Evolutionary conservation across 2,113 vertebrate species (phyloP).

Genomic region (Rutilus rutilus): DNA sequence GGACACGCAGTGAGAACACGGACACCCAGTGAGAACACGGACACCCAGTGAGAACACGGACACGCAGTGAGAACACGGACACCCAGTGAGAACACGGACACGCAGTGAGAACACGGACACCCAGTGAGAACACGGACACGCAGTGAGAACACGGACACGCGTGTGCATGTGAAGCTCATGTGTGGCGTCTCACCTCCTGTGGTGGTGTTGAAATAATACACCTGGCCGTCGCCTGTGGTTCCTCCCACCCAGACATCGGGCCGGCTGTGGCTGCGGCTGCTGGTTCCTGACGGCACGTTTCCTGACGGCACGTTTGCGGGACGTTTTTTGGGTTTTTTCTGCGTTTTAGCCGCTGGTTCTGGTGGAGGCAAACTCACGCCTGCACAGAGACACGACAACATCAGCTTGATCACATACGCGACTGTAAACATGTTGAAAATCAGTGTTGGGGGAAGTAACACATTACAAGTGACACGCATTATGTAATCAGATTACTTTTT

Average conservation of each 20-base stretch:
- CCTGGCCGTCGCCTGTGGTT: conserved; percentile 80
- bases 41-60: neutral
- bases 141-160: neutral
- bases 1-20: neutral
- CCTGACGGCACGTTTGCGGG: neutral
- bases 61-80: too few relatives aligned
- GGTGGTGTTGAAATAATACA: conserved; percentile 89
- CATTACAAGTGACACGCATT: too few relatives aligned
- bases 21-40: too few relatives aligned
- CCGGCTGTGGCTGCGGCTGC: neutral
- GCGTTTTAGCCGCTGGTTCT: neutral
- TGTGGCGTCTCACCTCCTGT: conserved; percentile 83
- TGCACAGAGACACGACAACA: conserved; percentile 24
- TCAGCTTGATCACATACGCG: too few relatives aligned
- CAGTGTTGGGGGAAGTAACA: too few relatives aligned
- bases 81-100: neutral
- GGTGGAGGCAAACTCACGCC: neutral
- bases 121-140: conserved; percentile 49
- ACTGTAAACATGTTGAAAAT: too few relatives aligned
- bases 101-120: neutral
- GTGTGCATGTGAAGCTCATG: neutral
- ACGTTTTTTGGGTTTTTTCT: conserved; percentile 25
- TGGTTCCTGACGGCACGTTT: neutral
- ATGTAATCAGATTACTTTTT: too few relatives aligned
- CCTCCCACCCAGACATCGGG: conserved; percentile 82